A percentile compares a stretch with the other conserved stretches of the same genome.
Conservation (phyloP, 2,797 vertebrate species). For the Rhadinocentrus ornatus region DNA sequence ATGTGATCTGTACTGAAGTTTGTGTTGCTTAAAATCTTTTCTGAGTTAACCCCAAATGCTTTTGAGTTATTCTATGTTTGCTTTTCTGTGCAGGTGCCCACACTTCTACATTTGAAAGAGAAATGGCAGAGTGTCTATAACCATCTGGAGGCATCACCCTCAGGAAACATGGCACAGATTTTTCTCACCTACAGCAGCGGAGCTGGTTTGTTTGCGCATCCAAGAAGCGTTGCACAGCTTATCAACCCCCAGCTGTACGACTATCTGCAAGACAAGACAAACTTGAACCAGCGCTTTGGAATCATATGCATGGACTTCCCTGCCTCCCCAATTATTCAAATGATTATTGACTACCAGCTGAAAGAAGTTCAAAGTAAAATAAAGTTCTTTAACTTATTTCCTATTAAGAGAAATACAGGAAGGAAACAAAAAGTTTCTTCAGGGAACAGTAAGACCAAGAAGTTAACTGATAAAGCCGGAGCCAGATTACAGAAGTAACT, state of each 20-base stretch:
- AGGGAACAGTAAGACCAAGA: constrained; percentile 8
- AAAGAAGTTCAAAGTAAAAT: constrained; percentile 5
- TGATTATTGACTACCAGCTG: constrained; percentile 84
- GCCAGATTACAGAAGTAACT: background rate
- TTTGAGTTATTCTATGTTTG: background rate
- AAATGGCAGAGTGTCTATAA: constrained; percentile 83
- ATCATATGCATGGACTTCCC: constrained; percentile 89
- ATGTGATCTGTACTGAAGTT: background rate
- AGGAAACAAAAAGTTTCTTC: constrained; percentile 10
- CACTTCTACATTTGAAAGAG: constrained; percentile 71
- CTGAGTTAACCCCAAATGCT: background rate
- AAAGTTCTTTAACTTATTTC: background rate
- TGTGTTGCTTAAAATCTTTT: background rate
- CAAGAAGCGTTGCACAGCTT: constrained; percentile 78
- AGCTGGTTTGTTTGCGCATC: constrained; percentile 82
- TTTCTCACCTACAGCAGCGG: constrained; percentile 88
- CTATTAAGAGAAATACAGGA: background rate
- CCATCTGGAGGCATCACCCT: constrained; percentile 80
- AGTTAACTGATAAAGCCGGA: constrained; percentile 9
- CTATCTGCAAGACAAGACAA: constrained; percentile 67
- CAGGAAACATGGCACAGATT: constrained; percentile 69
- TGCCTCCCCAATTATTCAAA: constrained; percentile 76
- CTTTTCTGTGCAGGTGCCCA: constrained; percentile 77
- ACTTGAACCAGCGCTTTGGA: constrained; percentile 77
- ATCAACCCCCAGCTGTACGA: constrained; percentile 80